These are phyloP conservation scores for Zeugodacus cucurbitae DNA, from an alignment of 1,140 invertebrate species.

Conservation along the genomic window DNA sequence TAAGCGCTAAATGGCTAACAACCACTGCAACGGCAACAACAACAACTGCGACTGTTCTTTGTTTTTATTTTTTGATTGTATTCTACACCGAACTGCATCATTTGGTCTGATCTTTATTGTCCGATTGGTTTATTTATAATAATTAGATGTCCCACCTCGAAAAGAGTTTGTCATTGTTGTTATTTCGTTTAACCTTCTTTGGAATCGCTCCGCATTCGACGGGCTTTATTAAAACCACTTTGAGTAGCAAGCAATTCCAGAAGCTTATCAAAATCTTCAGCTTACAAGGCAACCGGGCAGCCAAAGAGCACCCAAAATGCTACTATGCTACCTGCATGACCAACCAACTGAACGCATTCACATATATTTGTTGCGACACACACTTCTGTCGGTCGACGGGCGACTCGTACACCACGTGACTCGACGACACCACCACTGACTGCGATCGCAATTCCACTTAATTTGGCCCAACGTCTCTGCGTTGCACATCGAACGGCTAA, in stretches of 20 bases:
- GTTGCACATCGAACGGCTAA: background rate
- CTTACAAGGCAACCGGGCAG: background rate
- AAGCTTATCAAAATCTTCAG: slow-evolving; percentile 46
- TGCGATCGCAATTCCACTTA: slow-evolving; percentile 38
- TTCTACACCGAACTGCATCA: background rate
- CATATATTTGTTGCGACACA: slow-evolving; percentile 26
- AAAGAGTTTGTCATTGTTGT: slow-evolving; percentile 9
- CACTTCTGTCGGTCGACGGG: background rate
- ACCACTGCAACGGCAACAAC: background rate
- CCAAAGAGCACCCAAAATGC: too few species aligned
- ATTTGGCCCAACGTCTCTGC: background rate
- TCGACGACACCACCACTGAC: slow-evolving; percentile 1
- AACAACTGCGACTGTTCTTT: background rate
- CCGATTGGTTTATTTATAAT: slow-evolving; percentile 67
- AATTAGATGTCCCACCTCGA: slow-evolving; percentile 60
- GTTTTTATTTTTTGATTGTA: background rate
- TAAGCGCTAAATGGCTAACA: background rate
- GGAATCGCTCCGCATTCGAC: slow-evolving; percentile 36
- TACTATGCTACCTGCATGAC: slow-evolving; percentile 3
- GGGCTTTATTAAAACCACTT: slow-evolving; percentile 36
- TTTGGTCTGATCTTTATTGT: slow-evolving; percentile 63
- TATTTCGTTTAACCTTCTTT: slow-evolving; percentile 52
- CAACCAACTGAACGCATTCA: slow-evolving; percentile 5
- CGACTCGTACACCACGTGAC: background rate
- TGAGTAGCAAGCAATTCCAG: slow-evolving; percentile 46